Percentiles rank a stretch among this genome's conserved stretches.
phyloP scores from a whole-genome alignment of 1,140 invertebrate species.

The Drosophila ironensis region DNA sequence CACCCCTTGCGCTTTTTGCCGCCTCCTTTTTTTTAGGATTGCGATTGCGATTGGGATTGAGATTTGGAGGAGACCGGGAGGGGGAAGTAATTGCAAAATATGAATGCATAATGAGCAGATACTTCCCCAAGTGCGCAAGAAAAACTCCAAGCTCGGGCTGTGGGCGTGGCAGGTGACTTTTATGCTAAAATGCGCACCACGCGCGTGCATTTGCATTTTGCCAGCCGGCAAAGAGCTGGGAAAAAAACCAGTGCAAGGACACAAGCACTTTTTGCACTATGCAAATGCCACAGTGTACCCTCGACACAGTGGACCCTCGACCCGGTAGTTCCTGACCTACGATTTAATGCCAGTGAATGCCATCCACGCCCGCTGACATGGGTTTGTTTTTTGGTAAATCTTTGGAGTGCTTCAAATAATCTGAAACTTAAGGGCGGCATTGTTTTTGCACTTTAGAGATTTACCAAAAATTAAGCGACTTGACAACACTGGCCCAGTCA shows the following conservation, averaged over 20 bases:
- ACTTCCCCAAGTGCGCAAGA: constrained; percentile 67
- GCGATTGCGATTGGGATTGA: not conserved
- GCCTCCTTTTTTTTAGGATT: not conserved
- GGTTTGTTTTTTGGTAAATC: too few species aligned
- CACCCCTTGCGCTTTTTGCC: constrained; percentile 63
- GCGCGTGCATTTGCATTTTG: constrained; percentile 73
- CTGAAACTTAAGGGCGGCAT: too few species aligned
- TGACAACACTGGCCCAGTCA: too few species aligned
- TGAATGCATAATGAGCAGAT: constrained; percentile 79
- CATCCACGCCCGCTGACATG: too few species aligned
- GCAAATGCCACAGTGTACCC: not conserved
- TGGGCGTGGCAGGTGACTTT: constrained; percentile 46
- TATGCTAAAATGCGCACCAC: constrained; percentile 70
- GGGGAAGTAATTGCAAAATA: constrained; percentile 72
- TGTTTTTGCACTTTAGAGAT: too few species aligned
- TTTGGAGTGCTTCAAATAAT: too few species aligned
- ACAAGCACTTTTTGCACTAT: constrained; percentile 1
- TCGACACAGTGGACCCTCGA: constrained; percentile 19
- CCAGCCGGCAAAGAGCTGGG: constrained; percentile 14
- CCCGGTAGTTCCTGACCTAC: too few species aligned
- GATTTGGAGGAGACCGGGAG: constrained; percentile 18
- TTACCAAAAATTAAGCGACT: too few species aligned
- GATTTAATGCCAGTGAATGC: too few species aligned
- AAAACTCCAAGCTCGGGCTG: constrained; percentile 66
- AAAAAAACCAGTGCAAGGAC: constrained; percentile 57